Percentiles rank a stretch among this genome's conserved stretches.
phyloP scores from a whole-genome alignment of 2,113 vertebrate genomes.

The Zosterops hypoxanthus region DNA sequence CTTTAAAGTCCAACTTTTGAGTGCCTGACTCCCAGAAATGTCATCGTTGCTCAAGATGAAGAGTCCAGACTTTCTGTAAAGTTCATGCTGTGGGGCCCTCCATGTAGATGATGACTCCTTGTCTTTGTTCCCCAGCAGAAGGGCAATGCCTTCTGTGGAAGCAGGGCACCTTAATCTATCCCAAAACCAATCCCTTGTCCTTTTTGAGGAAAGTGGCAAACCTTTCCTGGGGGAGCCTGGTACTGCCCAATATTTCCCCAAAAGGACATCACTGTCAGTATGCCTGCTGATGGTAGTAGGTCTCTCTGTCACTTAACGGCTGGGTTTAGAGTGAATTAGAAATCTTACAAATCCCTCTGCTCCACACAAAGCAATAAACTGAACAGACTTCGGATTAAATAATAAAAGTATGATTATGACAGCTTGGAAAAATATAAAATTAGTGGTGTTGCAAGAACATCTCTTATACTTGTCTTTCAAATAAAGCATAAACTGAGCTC shows the following conservation, averaged over 20 bases:
- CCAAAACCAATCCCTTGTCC: neutral
- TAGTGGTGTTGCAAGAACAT: neutral
- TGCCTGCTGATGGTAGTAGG: neutral
- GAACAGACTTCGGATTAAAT: neutral
- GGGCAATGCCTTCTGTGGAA: neutral
- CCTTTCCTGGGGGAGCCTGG: accelerated
- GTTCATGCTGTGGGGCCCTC: neutral
- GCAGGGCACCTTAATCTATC: neutral
- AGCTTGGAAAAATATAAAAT: neutral
- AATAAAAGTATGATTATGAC: neutral
- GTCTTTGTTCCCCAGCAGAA: neutral
- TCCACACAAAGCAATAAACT: neutral
- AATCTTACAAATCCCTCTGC: neutral
- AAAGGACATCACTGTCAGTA: neutral
- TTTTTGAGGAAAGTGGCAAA: neutral
- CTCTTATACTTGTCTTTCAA: neutral
- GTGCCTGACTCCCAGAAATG: neutral
- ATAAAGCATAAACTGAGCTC: neutral
- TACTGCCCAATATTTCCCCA: neutral
- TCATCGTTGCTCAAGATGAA: accelerated
- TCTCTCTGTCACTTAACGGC: neutral
- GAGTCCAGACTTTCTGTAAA: neutral
- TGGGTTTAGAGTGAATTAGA: neutral
- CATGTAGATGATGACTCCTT: neutral
- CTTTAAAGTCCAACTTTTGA: neutral